These are phyloP conservation scores for Genyomyrus donnyi DNA, from an alignment of 2,113 vertebrate genomes.

Conservation along the genomic window DNA sequence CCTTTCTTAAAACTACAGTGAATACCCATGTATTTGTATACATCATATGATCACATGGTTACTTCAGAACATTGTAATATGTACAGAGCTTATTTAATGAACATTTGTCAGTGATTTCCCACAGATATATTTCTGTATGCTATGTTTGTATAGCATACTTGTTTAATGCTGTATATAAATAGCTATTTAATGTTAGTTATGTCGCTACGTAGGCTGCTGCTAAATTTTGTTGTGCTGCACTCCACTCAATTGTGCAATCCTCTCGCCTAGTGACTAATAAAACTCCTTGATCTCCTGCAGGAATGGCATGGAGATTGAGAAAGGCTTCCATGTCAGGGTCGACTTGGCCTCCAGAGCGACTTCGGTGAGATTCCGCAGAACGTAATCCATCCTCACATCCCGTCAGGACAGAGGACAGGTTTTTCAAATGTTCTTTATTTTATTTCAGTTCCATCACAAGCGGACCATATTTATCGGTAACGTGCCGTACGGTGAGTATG, in stretches of 20 bases:
- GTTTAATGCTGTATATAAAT: too few species aligned
- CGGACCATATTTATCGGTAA: slow-evolving; percentile 87
- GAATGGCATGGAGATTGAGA: slow-evolving; percentile 77
- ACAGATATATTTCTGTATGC: neutral
- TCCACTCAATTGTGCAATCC: neutral
- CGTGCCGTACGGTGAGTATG: slow-evolving; percentile 79
- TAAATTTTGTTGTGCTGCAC: neutral
- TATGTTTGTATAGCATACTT: too few species aligned
- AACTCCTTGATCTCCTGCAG: slow-evolving; percentile 46
- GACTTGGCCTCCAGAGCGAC: slow-evolving; percentile 62
- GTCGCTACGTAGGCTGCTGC: neutral
- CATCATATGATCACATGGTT: neutral
- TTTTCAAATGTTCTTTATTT: slow-evolving; percentile 14
- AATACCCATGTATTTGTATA: neutral
- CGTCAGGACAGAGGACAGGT: neutral
- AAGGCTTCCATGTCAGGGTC: slow-evolving; percentile 76
- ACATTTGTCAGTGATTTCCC: neutral
- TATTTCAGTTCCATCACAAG: slow-evolving; percentile 76
- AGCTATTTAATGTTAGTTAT: too few species aligned
- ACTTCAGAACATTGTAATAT: neutral
- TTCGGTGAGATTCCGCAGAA: slow-evolving; percentile 50
- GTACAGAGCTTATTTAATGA: neutral
- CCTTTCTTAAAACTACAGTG: neutral
- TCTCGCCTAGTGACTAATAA: neutral
- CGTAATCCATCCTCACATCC: neutral